A percentile compares a stretch with the other conserved stretches of the same genome.
These are phyloP conservation scores for Natator depressus DNA, from an alignment of 2,113 vertebrate species.

Conservation along the genomic window DNA sequence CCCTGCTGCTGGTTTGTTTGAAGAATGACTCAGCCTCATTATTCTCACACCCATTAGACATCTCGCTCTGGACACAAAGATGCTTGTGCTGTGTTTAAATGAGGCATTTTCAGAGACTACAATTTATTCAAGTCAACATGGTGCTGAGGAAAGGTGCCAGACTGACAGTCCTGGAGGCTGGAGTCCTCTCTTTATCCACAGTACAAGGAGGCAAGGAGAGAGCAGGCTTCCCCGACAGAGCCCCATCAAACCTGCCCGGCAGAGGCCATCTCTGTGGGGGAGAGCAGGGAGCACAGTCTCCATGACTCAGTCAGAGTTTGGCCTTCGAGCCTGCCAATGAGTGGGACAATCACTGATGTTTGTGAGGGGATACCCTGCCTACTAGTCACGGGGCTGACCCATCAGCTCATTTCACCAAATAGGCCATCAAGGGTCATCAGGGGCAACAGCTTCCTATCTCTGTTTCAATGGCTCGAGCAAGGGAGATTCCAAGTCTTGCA, in stretches of 20 bases:
- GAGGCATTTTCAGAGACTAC: neutral
- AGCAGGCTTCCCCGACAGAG: neutral
- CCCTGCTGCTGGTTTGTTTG: neutral
- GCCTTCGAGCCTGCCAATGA: neutral
- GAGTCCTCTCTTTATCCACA: neutral
- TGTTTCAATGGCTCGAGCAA: neutral
- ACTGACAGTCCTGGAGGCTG: neutral
- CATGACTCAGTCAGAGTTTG: neutral
- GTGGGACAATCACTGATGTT: neutral
- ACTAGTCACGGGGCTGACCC: neutral
- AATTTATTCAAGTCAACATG: neutral
- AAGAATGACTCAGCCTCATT: neutral
- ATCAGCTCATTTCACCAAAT: neutral
- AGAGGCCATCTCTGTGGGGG: neutral
- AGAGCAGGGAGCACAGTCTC: neutral
- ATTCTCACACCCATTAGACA: neutral
- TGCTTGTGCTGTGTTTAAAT: neutral
- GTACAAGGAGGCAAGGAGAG: neutral
- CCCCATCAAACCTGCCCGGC: neutral
- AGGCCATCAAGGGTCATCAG: neutral
- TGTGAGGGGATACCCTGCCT: neutral
- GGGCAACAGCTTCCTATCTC: neutral
- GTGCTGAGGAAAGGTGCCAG: neutral
- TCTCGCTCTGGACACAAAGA: neutral
- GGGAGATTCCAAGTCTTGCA: neutral